Conservation (phyloP, 2,113 vertebrate genomes). For the Petaurus breviceps region DNA sequence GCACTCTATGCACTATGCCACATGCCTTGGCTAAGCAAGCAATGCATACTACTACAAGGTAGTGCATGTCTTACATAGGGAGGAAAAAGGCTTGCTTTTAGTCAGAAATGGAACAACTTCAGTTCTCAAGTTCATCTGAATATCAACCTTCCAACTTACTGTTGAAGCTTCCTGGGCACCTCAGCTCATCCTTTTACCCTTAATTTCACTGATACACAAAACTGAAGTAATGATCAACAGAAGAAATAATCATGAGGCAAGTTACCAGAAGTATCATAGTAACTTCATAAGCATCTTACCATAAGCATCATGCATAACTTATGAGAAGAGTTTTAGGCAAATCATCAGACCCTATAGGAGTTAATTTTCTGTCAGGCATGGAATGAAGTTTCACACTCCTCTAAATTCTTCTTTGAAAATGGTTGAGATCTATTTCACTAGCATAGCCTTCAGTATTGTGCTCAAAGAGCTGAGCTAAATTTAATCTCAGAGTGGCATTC, state of each 20-base stretch:
- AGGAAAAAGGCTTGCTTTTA: slow-evolving; percentile 61
- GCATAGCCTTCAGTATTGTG: slow-evolving; percentile 57
- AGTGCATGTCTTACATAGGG: background rate
- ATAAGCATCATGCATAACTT: slow-evolving; percentile 31
- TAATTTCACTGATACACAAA: slow-evolving; percentile 55
- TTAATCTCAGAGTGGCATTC: slow-evolving; percentile 41
- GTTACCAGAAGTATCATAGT: slow-evolving; percentile 56
- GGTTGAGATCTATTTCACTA: slow-evolving; percentile 58
- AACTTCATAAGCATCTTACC: background rate
- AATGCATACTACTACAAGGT: background rate
- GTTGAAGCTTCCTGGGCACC: slow-evolving; percentile 73
- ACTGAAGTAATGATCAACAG: slow-evolving; percentile 26
- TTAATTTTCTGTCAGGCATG: slow-evolving; percentile 37
- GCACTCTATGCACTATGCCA: background rate
- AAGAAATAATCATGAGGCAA: slow-evolving; percentile 58
- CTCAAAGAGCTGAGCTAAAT: slow-evolving; percentile 35
- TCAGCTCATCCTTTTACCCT: slow-evolving; percentile 63
- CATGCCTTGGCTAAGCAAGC: background rate
- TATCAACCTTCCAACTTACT: slow-evolving; percentile 73
- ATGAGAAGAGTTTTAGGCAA: background rate
- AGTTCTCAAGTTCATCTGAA: slow-evolving; percentile 15
- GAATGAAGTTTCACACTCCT: slow-evolving; percentile 36
- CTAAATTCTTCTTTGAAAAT: slow-evolving; percentile 68
- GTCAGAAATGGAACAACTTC: slow-evolving; percentile 63
- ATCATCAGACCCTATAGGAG: slow-evolving; percentile 55